Evolutionary conservation across 2,888 invertebrate genomes (phyloP), one percentile per base, ranked within the genome.

Genomic region (Dicyrtoma fusca): DNA sequence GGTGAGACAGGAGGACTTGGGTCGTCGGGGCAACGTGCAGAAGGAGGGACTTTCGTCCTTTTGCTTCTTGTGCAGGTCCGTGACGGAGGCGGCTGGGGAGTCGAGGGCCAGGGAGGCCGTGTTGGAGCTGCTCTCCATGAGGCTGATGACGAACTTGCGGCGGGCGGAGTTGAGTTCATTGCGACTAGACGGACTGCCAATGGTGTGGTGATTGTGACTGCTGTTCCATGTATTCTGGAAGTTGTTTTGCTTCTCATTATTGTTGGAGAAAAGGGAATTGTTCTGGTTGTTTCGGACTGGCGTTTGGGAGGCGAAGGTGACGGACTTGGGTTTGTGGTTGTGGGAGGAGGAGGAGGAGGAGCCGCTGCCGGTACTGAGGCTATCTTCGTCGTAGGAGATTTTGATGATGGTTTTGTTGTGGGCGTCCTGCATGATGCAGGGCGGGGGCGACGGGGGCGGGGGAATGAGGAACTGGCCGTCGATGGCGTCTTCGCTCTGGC

Each of bases 1-100:
- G 0, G 89, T 88, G 79, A 90, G 89, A 45, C 89, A 86, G 0
- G 89, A 88, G 25, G 88, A 89, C 75, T 89, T 85, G 8, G 91
- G 90, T 82, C 89, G 86, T 76, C 91, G 85, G 1, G 91, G 91
- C 68, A 91, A 83, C 5, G 91, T 91, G 82, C 91, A 91, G 82
- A 91, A 91, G 3, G 80, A 79, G 0, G 80, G 78, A 0, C 75
- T 75, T 26, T 79, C 77, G 47, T 80, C 79, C 64, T 79, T 77
- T 6, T 61, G 63, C 66, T 75, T 66, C 23, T 72, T 72, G 25
- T 69, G 69, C 1, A 69, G 45, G 17, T 69, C 69, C 14, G 65
- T 47, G 11, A 17, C 25, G 42, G 34, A 66, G 11, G 49, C 44
- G 8, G 76, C 74, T 0, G 77, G 77, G 13, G 76, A 77, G 71